Percentiles rank a stretch among this genome's conserved stretches.
Conservation (phyloP, 2,888 invertebrate species). For the Monoplex corrugatus region DNA sequence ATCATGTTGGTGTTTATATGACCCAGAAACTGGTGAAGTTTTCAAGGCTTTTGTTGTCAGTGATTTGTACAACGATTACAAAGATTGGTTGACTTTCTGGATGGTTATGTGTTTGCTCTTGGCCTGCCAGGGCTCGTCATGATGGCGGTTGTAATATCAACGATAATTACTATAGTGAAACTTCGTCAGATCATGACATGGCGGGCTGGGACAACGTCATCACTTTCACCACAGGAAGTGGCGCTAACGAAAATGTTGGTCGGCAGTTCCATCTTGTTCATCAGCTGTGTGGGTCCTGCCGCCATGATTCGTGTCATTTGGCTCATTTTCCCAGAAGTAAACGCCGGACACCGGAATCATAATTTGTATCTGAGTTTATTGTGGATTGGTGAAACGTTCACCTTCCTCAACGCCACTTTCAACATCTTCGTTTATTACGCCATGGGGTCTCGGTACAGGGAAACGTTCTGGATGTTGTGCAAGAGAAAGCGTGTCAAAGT, state of each 20-base stretch:
- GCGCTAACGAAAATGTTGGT: constrained; percentile 41
- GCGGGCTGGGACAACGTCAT: not conserved
- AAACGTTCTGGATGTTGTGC: not conserved
- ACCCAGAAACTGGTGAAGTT: not conserved
- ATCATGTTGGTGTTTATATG: not conserved
- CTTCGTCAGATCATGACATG: constrained; percentile 16
- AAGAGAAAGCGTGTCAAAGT: no score
- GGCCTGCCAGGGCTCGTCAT: constrained; percentile 1
- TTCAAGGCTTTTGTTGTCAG: not conserved
- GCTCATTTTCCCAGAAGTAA: constrained; percentile 12
- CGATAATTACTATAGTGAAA: not conserved
- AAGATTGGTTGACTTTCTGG: not conserved
- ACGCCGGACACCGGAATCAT: not conserved
- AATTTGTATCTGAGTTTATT: not conserved
- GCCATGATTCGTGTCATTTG: not conserved
- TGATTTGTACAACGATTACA: not conserved
- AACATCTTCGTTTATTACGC: constrained; percentile 31
- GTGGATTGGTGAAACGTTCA: not conserved
- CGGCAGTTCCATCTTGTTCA: not conserved
- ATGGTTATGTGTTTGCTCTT: not conserved
- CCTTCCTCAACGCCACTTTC: constrained; percentile 28
- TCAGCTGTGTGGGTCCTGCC: not conserved
- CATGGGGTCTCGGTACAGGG: constrained; percentile 25
- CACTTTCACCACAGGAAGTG: not conserved
- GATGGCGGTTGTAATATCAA: not conserved